These are phyloP conservation scores for Magallana angulata DNA, from an alignment of 1,140 invertebrate species.

Conservation along the genomic window DNA sequence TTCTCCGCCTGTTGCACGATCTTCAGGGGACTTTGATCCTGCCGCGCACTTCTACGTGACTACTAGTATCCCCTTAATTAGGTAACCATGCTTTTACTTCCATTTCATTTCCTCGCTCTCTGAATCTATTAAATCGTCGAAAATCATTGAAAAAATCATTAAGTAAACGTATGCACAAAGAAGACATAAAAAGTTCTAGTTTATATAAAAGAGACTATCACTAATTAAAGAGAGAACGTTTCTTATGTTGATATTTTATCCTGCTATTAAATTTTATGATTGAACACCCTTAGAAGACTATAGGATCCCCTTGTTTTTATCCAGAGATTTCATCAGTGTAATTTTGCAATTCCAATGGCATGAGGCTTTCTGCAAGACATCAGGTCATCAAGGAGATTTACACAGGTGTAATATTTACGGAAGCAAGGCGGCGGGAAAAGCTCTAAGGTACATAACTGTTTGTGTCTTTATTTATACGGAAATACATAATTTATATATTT, in stretches of 20 bases:
- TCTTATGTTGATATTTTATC: too few relatives aligned
- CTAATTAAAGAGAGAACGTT: too few relatives aligned
- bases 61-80: constrained; percentile 74
- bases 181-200: too few relatives aligned
- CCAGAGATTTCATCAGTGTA: constrained; percentile 83
- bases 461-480: too few relatives aligned
- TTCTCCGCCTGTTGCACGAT: constrained; percentile 73
- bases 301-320: constrained; percentile 20
- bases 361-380: constrained; percentile 88
- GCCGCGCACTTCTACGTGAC: constrained; percentile 77
- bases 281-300: too few relatives aligned
- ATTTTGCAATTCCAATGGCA: constrained; percentile 96
- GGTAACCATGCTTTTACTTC: constrained; percentile 52
- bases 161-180: too few relatives aligned
- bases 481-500: too few relatives aligned
- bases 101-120: too few relatives aligned
- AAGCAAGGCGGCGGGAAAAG: constrained; percentile 86
- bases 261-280: too few relatives aligned
- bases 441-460: constrained; percentile 26
- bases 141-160: too few relatives aligned
- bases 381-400: constrained; percentile 88
- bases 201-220: too few relatives aligned
- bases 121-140: too few relatives aligned
- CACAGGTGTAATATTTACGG: constrained; percentile 95
- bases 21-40: constrained; percentile 76